A percentile compares a stretch with the other conserved stretches of the same genome.
Conservation (phyloP, 53 echinoderm and acorn worm species). For the Antedon mediterranea region DNA sequence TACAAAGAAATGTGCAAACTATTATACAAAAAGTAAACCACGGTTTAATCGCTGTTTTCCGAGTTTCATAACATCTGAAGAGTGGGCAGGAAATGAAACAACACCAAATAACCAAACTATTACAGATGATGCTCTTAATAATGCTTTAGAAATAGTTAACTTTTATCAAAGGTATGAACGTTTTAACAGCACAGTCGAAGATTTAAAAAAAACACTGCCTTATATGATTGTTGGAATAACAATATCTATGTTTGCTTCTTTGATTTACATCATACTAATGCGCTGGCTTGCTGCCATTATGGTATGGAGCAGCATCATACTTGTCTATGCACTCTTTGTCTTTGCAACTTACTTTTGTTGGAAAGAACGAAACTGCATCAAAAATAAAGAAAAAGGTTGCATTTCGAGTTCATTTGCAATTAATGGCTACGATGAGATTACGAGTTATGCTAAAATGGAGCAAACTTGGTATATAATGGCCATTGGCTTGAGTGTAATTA, state of each 20-base stretch:
- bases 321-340: conserved; percentile 27
- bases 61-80: conserved; percentile 6
- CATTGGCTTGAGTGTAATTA: conserved; percentile 49
- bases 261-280: conserved; percentile 57
- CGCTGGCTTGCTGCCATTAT: conserved; percentile 67
- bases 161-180: conserved; percentile 30
- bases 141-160: conserved; percentile 22
- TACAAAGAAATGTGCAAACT: conserved; percentile 41
- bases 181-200: conserved; percentile 47
- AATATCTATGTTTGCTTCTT: conserved; percentile 44
- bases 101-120: conserved; percentile 44
- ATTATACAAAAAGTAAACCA: conserved; percentile 32
- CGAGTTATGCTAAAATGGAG: conserved; percentile 57
- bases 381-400: conserved; percentile 13
- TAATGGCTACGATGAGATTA: conserved; percentile 33
- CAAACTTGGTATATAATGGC: conserved; percentile 66
- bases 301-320: conserved; percentile 38
- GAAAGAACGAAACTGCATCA: conserved; percentile 38
- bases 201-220: conserved; percentile 69
- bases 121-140: conserved; percentile 35
- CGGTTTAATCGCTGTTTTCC: conserved; percentile 53
- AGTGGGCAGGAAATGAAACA: conserved; percentile 1
- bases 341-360: conserved; percentile 77
- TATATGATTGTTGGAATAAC: conserved; percentile 47
- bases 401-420: conserved; percentile 15